Evolutionary conservation across 2,797 vertebrate species (phyloP).

Genomic region (Lateolabrax maculatus): DNA sequence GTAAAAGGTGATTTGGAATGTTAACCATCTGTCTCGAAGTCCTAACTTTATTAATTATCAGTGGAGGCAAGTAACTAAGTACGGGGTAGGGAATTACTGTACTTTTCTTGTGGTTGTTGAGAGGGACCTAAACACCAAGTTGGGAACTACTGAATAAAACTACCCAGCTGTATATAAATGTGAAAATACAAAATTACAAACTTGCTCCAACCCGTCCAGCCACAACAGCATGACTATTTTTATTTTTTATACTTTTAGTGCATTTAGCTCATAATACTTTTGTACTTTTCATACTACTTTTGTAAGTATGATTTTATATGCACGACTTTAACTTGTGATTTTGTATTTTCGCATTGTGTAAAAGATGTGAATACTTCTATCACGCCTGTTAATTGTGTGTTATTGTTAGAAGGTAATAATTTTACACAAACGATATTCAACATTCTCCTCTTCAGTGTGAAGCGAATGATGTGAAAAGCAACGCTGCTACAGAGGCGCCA

Average conservation of each 20-base stretch:
- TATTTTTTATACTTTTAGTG: neutral
- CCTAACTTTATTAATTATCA: slow-evolving; percentile 2
- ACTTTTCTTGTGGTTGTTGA: too few species aligned
- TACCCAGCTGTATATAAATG: neutral
- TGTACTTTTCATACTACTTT: too few species aligned
- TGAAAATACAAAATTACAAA: too few species aligned
- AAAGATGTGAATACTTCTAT: neutral
- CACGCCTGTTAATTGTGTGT: neutral
- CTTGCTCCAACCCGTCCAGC: neutral
- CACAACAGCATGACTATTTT: neutral
- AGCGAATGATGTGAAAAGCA: slow-evolving; percentile 86
- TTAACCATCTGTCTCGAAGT: neutral
- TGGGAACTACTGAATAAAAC: neutral
- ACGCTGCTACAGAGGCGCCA: slow-evolving; percentile 74
- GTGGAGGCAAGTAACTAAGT: neutral
- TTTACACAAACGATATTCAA: slow-evolving; percentile 1
- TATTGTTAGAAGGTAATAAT: neutral
- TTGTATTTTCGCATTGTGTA: neutral
- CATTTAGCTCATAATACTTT: neutral
- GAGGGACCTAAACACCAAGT: neutral
- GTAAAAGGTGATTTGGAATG: neutral
- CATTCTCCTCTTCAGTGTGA: slow-evolving; percentile 87
- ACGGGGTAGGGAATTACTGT: neutral
- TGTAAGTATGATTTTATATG: neutral
- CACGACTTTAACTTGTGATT: neutral